phyloP scores from a whole-genome alignment of 35 echinoderm and acorn worm genomes.

The Heliocidaris tuberculata region DNA sequence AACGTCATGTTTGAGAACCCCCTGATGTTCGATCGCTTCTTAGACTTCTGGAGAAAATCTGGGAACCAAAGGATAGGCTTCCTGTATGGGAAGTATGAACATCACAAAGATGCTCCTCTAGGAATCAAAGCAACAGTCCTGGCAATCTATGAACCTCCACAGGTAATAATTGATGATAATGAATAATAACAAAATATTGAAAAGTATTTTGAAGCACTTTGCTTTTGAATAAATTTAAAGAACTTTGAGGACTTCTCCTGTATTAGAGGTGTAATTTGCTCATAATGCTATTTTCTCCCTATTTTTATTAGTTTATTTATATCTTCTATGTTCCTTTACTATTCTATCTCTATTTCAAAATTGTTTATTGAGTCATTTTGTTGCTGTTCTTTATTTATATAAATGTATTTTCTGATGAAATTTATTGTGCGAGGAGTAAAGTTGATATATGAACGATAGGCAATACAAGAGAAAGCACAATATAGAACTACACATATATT shows the following conservation, averaged over 20 bases:
- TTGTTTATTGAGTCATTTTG: too few relatives aligned
- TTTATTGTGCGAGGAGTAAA: too few relatives aligned
- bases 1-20: constrained; percentile 99
- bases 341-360: too few relatives aligned
- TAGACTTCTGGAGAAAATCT: constrained; percentile 96
- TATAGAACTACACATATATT: not conserved
- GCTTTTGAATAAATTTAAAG: not conserved
- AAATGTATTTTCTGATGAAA: too few relatives aligned
- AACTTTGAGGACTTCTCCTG: too few relatives aligned
- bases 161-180: constrained; percentile 60
- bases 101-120: constrained; percentile 92
- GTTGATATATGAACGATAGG: too few relatives aligned
- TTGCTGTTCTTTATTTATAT: too few relatives aligned
- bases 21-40: constrained; percentile 78
- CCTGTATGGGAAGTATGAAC: constrained; percentile 84
- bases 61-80: constrained; percentile 87
- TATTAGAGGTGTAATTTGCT: too few relatives aligned
- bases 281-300: too few relatives aligned
- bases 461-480: not conserved
- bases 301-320: too few relatives aligned
- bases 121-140: constrained; percentile 89
- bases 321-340: too few relatives aligned
- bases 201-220: not conserved
- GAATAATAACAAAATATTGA: too few relatives aligned
- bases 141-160: constrained; percentile 98